phyloP scores from a whole-genome alignment of 2,797 vertebrate genomes.

The Gobionotothen gibberifrons region DNA sequence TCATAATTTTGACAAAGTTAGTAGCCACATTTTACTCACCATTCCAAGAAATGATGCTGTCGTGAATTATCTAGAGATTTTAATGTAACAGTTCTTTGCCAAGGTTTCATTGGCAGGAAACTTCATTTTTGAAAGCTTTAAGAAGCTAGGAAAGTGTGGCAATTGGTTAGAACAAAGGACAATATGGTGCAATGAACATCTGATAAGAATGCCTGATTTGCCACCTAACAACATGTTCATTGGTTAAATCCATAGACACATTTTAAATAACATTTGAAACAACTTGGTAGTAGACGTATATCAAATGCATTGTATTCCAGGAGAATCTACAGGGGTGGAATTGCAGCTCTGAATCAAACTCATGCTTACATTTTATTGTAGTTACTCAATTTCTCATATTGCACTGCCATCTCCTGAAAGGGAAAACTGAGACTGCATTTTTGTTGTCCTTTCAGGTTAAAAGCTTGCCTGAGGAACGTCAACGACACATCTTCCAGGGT shows the following conservation, averaged over 20 bases:
- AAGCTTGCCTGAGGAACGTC: constrained; percentile 85
- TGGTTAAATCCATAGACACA: neutral
- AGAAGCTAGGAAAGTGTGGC: neutral
- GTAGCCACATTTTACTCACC: neutral
- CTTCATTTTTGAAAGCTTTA: neutral
- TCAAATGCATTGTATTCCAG: neutral
- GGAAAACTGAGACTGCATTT: neutral
- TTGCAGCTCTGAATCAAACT: neutral
- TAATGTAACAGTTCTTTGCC: no score
- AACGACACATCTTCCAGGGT: constrained; percentile 90
- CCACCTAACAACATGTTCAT: neutral
- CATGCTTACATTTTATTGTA: neutral
- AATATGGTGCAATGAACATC: neutral
- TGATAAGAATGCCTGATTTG: neutral
- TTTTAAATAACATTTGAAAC: neutral
- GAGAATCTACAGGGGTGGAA: neutral
- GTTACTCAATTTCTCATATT: neutral
- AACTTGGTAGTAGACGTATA: neutral
- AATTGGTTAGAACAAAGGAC: neutral
- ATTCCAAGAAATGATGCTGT: neutral
- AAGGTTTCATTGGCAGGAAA: neutral
- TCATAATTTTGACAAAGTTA: neutral
- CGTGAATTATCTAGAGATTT: neutral
- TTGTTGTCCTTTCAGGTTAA: constrained; percentile 82
- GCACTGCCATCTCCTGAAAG: neutral